Evolutionary conservation across 2,797 vertebrate genomes (phyloP), one percentile per base, ranked within the genome.

Genomic region (Orientallactaga sibirica): DNA sequence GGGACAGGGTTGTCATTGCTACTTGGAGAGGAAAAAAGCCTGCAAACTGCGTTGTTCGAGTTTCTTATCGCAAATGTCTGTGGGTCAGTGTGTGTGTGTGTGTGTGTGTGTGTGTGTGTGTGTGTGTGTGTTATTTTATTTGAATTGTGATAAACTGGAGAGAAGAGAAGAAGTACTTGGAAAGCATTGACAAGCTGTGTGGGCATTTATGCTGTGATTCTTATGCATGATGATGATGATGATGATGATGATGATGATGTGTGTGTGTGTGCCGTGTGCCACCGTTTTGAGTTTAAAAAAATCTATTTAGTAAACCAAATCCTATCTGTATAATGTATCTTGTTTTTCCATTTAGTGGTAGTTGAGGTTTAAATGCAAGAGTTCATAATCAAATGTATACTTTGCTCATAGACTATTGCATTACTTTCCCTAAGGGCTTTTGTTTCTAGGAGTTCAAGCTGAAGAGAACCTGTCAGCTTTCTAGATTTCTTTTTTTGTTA

Each of bases 361-460:
- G 97, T 93, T 97, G 95, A 88, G 91, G 83, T 95, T 96, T 95
- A 91, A 95, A 96, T 93, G 76, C 84, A 84, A 94, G 92, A 95
- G 95, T 95, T 96, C 91, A 88, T 81, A 85, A 97, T n/a, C 92
- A 86, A 83, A 74, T 86, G 82, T 92, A 94, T 92, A 95, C 91
- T 97, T 98, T 97, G 12, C 68, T 96, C 91, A 75, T 94, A 95
- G 97, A 96, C 94, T 88, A 95, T 94, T 97, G 96, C 93, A 81
- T 98, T 96, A 98, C 98, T 98, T 98, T 97, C 97, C 96, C 97
- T 88, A 97, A 96, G 89, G 97, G 97, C 97, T 98, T 98, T 97
- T 98, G 96, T 97, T 96, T 97, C 97, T 96, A 97, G 89, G 96
- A 98, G 98, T 98, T 98, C 97, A 97, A 97, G 96, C 98, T 98